Evolutionary conservation across 1,140 invertebrate genomes (phyloP).

Genomic region (Leptonema lineaticorne): DNA sequence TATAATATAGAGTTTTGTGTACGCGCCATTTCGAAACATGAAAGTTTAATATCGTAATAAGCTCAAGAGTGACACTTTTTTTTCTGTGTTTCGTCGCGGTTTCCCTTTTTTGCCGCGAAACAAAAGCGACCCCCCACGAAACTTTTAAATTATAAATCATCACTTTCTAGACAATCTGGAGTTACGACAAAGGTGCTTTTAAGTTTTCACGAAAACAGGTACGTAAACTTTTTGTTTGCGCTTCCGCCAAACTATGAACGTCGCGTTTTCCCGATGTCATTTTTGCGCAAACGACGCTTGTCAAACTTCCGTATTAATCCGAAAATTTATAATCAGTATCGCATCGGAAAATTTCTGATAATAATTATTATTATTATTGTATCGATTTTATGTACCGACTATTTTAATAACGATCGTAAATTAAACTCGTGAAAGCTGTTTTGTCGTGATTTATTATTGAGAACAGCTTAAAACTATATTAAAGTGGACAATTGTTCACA

Average conservation of each 20-base stretch:
- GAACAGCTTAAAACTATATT: no score
- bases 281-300: neutral
- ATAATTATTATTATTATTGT: no score
- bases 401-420: no score
- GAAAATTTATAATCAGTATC: no score
- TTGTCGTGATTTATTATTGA: no score
- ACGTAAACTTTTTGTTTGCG: neutral
- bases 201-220: neutral
- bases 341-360: no score
- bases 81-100: neutral
- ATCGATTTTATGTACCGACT: no score
- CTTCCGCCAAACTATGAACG: neutral
- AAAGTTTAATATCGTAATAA: no score
- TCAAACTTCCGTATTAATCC: constrained; percentile 9
- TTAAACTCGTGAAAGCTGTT: no score
- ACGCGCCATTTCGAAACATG: no score
- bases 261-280: constrained; percentile 10
- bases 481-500: no score
- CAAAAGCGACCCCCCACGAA: constrained; percentile 9
- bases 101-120: constrained; percentile 1
- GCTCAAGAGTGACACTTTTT: neutral
- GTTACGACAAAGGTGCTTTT: constrained; percentile 13
- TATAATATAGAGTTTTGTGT: no score
- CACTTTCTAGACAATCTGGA: constrained; percentile 12
- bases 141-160: constrained; percentile 16